phyloP scores from a whole-genome alignment of 2,888 invertebrate species.

The Siphlonurus alternatus region DNA sequence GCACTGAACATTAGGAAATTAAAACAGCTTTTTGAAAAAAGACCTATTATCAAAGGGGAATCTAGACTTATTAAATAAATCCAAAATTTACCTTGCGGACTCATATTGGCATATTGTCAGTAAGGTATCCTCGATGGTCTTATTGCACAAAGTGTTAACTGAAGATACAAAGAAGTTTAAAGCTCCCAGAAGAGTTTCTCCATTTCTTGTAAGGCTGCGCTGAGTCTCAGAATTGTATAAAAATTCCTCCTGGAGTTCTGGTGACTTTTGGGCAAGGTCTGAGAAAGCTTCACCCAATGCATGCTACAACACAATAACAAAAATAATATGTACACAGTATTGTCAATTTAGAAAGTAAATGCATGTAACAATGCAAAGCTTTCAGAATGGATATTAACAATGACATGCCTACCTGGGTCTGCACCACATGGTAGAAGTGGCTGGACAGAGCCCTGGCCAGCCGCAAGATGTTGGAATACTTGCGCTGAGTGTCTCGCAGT shows the following conservation, averaged over 20 bases:
- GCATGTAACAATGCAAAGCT: background rate
- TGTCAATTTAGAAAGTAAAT: conserved; percentile 6
- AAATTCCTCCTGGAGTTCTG: conserved; percentile 88
- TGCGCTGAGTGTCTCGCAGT: conserved; percentile 83
- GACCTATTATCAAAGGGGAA: too few relatives aligned
- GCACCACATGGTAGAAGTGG: conserved; percentile 76
- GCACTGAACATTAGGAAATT: too few relatives aligned
- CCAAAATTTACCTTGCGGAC: conserved; percentile 53
- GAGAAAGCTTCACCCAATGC: conserved; percentile 86
- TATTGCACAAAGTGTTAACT: conserved; percentile 88
- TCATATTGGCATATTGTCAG: conserved; percentile 62
- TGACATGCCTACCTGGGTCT: conserved; percentile 51
- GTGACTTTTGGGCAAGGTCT: conserved; percentile 89
- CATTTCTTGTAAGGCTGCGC: conserved; percentile 80
- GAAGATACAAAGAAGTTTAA: conserved; percentile 93
- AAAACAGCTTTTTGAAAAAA: too few relatives aligned
- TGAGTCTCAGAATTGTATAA: conserved; percentile 93
- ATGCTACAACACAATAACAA: conserved; percentile 37
- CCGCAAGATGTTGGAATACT: conserved; percentile 74
- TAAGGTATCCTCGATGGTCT: conserved; percentile 92
- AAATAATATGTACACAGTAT: background rate
- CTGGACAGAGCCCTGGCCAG: conserved; percentile 70
- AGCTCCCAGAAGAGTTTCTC: conserved; percentile 80
- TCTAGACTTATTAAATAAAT: too few relatives aligned
- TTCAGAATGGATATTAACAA: too few relatives aligned